Percentiles rank a stretch among this genome's conserved stretches.
These are phyloP conservation scores for Oncorhynchus mykiss DNA, from an alignment of 2,113 vertebrate species.

Conservation along the genomic window DNA sequence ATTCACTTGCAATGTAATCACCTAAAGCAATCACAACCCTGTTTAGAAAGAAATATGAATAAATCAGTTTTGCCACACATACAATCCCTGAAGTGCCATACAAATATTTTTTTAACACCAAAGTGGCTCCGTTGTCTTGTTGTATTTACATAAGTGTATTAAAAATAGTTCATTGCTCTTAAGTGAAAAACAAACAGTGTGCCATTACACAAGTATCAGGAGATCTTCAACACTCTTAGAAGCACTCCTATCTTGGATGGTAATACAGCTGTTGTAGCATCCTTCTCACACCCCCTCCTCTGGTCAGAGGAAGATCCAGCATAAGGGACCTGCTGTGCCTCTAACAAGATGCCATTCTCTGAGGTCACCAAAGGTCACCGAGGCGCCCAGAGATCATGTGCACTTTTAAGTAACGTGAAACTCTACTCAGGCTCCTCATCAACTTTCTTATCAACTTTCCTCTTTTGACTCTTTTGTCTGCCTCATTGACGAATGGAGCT, in stretches of 20 bases:
- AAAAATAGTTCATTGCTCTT: constrained; percentile 63
- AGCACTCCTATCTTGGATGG: neutral
- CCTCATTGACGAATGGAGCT: constrained; percentile 48
- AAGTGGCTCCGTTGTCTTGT: constrained; percentile 47
- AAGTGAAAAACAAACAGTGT: constrained; percentile 62
- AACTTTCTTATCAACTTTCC: constrained; percentile 59
- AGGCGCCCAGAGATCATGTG: constrained; percentile 57
- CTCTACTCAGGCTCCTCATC: constrained; percentile 61
- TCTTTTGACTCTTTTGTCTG: constrained; percentile 60
- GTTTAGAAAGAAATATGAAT: constrained; percentile 61
- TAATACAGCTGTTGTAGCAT: neutral
- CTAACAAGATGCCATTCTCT: constrained; percentile 58
- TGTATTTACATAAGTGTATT: constrained; percentile 63
- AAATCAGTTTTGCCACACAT: constrained; percentile 45
- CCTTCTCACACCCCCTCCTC: constrained; percentile 10
- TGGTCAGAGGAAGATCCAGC: constrained; percentile 39
- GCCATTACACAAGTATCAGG: constrained; percentile 35
- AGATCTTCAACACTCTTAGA: constrained; percentile 27
- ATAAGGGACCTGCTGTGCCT: constrained; percentile 40
- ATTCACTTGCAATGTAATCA: constrained; percentile 56
- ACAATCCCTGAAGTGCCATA: constrained; percentile 54
- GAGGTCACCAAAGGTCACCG: constrained; percentile 30
- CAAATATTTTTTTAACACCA: constrained; percentile 39
- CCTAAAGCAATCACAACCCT: constrained; percentile 55
- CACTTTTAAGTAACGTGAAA: constrained; percentile 63